Evolutionary conservation across 2,888 invertebrate species (phyloP), one percentile per base, ranked within the genome.

Genomic region (Tanytarsus gracilentus): DNA sequence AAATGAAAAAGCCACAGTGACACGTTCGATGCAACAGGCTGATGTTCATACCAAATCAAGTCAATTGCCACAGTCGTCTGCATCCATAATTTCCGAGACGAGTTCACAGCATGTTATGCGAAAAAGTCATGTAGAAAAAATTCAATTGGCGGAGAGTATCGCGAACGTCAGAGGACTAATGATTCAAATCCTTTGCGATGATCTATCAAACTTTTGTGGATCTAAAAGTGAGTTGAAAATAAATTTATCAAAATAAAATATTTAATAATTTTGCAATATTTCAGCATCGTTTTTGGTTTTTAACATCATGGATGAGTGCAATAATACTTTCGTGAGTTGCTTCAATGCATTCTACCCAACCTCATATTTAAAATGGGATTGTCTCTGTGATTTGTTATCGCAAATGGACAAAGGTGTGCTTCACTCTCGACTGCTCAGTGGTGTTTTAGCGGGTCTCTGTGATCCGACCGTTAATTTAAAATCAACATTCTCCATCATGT

Each of bases 261-360:
- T 6, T 9, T 23, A 18, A 18, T 18, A 44, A 21, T 25, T 59
- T 59, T 21, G n/a, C n/a, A 2, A 23, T 30, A 14, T 14, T 40
- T 4, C 4, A 71, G 80, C 79, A 9, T 68, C 79, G 44, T 80
- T 81, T 61, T 77, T 87, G 78, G 83, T 83, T 2, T 78, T 79
- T 59, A 81, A 85, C 29, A 87, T 96, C 64, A 74, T 95, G 60
- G 86, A 88, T 58, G 95, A 97, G 71, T 92, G 93, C 61, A 92
- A 95, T 66, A 82, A 84, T 60, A 93, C 95, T 1, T 91, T 94
- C 69, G 87, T 91, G 1, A 80, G 88, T 3, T 94, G 96, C 69
- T 97, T 94, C 69, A 93, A 96, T 72, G 93, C 93, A 0, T 97
- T 98, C 75, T 96, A 93, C 73, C 96, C 97, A 0, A 95, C 94